A percentile compares a stretch with the other conserved stretches of the same genome.
Conservation (phyloP, 2,797 vertebrate species). For the Florisuga fusca region DNA sequence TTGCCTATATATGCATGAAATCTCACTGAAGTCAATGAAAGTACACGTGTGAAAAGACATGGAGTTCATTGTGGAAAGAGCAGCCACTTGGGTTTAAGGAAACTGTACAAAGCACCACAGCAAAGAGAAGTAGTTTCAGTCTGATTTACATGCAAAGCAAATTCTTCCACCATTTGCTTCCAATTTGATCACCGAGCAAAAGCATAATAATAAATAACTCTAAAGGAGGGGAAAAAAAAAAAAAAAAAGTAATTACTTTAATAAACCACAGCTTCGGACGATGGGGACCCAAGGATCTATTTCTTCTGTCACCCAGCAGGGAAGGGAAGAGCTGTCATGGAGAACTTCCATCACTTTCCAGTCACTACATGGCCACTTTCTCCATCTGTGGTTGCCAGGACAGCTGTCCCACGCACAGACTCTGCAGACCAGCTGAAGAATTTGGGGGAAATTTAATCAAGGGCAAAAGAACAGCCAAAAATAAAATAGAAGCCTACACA, state of each 20-base stretch:
- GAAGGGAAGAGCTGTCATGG: neutral
- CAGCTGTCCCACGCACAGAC: neutral
- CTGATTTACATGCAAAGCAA: slow-evolving; percentile 53
- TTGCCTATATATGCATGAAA: slow-evolving; percentile 32
- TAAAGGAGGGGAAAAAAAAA: neutral
- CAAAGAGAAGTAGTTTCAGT: neutral
- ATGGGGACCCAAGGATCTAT: accelerated
- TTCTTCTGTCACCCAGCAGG: neutral
- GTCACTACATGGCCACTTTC: neutral
- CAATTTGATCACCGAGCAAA: slow-evolving; percentile 30
- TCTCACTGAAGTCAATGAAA: slow-evolving; percentile 46
- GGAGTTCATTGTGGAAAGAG: slow-evolving; percentile 49
- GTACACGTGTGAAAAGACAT: slow-evolving; percentile 28
- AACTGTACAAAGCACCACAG: neutral
- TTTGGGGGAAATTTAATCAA: neutral
- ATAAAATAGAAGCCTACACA: neutral
- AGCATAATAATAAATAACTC: slow-evolving; percentile 39
- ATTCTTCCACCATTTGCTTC: slow-evolving; percentile 54
- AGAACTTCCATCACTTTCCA: neutral
- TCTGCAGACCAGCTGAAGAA: neutral
- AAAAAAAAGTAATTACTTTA: neutral
- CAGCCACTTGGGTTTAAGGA: slow-evolving; percentile 39
- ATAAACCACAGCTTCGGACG: slow-evolving; percentile 12
- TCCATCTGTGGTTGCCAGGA: neutral
- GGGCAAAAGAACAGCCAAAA: neutral